Conservation (phyloP, 2,113 vertebrate species). For the Podarcis muralis region DNA sequence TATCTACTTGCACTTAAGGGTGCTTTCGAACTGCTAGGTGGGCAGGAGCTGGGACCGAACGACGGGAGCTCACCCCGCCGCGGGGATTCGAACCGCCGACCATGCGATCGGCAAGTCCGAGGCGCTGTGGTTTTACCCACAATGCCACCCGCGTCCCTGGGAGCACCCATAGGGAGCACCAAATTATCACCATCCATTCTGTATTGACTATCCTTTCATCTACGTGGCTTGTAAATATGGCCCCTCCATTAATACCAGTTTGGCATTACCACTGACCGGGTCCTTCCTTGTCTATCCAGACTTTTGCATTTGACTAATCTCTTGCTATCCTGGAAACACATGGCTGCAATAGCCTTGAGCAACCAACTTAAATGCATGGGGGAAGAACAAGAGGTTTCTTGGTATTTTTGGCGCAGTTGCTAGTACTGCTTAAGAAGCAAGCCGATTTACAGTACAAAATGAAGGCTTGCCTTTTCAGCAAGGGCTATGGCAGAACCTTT, state of each 20-base stretch:
- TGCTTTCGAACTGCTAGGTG: too few relatives aligned
- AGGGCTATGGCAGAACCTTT: neutral
- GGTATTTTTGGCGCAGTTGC: neutral
- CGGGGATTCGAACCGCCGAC: too few relatives aligned
- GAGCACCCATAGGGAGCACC: neutral
- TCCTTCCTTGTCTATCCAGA: neutral
- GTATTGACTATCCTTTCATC: neutral
- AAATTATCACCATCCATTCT: conserved; percentile 4
- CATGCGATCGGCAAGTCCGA: too few relatives aligned
- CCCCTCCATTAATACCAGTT: neutral
- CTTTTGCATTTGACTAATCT: neutral
- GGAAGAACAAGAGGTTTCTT: neutral
- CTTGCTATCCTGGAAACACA: too few relatives aligned
- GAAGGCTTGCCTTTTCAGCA: neutral
- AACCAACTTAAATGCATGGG: too few relatives aligned
- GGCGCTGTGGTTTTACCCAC: too few relatives aligned
- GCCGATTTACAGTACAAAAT: neutral
- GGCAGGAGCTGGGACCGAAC: too few relatives aligned
- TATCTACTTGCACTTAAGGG: too few relatives aligned
- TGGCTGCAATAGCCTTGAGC: neutral
- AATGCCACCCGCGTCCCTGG: too few relatives aligned
- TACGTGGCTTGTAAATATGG: neutral
- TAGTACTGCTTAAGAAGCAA: neutral
- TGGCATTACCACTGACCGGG: neutral
- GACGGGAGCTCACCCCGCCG: too few relatives aligned